These are phyloP conservation scores for Brachionus plicatilis DNA, from an alignment of 1,140 invertebrate species.

Conservation along the genomic window DNA sequence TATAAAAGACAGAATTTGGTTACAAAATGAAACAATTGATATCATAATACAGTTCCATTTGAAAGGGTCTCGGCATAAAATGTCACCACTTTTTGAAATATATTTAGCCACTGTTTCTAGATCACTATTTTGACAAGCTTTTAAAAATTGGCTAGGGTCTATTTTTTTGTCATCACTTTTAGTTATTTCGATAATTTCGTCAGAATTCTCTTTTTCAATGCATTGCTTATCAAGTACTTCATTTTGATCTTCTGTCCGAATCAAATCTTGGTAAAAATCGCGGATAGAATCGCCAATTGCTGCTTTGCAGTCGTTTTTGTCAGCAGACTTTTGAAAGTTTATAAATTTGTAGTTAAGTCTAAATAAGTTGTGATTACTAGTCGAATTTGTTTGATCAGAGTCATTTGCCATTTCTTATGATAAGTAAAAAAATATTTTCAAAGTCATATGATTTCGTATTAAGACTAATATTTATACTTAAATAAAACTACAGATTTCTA, in stretches of 20 bases:
- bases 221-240: background rate
- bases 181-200: background rate
- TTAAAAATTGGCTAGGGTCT: background rate
- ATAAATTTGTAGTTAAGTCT: constrained; percentile 33
- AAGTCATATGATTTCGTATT: background rate
- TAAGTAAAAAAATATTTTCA: background rate
- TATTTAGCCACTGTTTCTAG: background rate
- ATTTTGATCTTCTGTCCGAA: background rate
- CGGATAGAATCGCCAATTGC: background rate
- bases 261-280: constrained; percentile 13
- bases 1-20: background rate
- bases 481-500: background rate
- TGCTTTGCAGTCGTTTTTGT: background rate
- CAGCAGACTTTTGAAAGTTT: background rate
- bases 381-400: background rate
- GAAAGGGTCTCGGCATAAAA: background rate
- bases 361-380: background rate
- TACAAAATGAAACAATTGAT: background rate
- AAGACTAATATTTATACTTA: background rate
- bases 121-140: background rate
- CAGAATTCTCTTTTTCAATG: background rate
- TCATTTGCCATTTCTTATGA: background rate
- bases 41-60: constrained; percentile 36
- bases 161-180: background rate
- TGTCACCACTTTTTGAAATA: background rate